A percentile compares a stretch with the other conserved stretches of the same genome.
phyloP scores from a whole-genome alignment of 2,113 vertebrate genomes.

The Triplophysa rosa region DNA sequence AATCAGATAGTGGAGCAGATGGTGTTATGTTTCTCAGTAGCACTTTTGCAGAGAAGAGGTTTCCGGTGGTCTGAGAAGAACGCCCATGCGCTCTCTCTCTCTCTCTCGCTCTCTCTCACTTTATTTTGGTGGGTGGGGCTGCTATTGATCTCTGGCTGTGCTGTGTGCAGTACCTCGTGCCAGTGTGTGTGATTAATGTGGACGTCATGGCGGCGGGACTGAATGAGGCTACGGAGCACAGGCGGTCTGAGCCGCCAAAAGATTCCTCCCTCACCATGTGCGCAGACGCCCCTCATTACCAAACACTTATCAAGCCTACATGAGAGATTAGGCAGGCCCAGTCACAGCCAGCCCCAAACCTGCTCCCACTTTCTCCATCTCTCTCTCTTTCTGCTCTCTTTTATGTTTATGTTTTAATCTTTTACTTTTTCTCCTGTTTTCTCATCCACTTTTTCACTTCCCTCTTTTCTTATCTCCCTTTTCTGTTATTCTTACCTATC shows the following conservation, averaged over 20 bases:
- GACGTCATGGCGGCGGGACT: constrained; percentile 96
- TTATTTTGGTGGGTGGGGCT: constrained; percentile 65
- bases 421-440: background rate
- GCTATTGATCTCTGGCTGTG: constrained; percentile 98
- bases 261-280: constrained; percentile 81
- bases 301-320: constrained; percentile 90
- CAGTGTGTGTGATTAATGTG: constrained; percentile 99
- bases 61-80: constrained; percentile 30
- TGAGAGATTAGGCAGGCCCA: constrained; percentile 89
- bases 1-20: constrained; percentile 52
- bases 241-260: constrained; percentile 83
- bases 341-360: constrained; percentile 85
- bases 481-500: too few relatives aligned
- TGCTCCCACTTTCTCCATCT: background rate
- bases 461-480: too few relatives aligned
- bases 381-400: constrained; percentile 1
- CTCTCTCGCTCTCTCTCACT: background rate
- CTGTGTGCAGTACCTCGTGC: constrained; percentile 91
- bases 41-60: constrained; percentile 29
- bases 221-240: constrained; percentile 94
- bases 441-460: too few relatives aligned
- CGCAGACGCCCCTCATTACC: constrained; percentile 79
- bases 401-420: too few relatives aligned
- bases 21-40: constrained; percentile 47
- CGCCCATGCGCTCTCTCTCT: constrained; percentile 4